These are phyloP conservation scores for Thymallus thymallus DNA, from an alignment of 2,113 vertebrate genomes.

Conservation along the genomic window DNA sequence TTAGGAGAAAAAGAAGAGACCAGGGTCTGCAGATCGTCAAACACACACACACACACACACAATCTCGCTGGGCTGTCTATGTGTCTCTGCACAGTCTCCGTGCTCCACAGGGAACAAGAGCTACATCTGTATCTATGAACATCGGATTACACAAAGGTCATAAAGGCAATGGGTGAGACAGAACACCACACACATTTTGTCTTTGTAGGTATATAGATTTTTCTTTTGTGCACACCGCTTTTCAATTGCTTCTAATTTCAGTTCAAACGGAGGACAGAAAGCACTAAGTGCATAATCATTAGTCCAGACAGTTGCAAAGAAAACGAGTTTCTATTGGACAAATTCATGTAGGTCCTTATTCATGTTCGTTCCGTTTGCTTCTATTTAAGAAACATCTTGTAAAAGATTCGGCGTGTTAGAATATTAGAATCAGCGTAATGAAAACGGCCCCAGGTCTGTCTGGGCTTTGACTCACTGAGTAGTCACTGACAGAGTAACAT, in stretches of 20 bases:
- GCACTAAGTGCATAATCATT: not conserved
- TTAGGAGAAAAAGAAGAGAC: slow-evolving; percentile 16
- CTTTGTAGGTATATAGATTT: too few species aligned
- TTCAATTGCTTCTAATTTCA: too few species aligned
- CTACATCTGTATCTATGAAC: slow-evolving; percentile 20
- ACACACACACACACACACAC: slow-evolving; percentile 18
- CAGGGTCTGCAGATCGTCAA: slow-evolving; percentile 26
- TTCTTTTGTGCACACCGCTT: not conserved
- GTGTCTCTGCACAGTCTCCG: slow-evolving; percentile 37
- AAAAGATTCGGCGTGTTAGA: too few species aligned
- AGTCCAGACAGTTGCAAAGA: too few species aligned
- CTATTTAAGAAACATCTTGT: too few species aligned
- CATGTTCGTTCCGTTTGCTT: too few species aligned
- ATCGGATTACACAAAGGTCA: slow-evolving; percentile 30
- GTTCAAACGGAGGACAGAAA: not conserved
- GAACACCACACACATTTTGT: not conserved
- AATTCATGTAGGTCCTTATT: too few species aligned
- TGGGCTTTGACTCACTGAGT: not conserved
- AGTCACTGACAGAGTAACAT: slow-evolving; percentile 26
- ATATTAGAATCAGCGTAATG: too few species aligned
- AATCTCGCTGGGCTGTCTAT: slow-evolving; percentile 27
- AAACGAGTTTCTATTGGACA: too few species aligned
- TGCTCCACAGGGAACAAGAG: slow-evolving; percentile 20
- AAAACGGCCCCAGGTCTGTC: too few species aligned
- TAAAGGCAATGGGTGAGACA: slow-evolving; percentile 25